These are phyloP conservation scores for Upupa epops DNA, from an alignment of 2,113 vertebrate species.

Conservation along the genomic window DNA sequence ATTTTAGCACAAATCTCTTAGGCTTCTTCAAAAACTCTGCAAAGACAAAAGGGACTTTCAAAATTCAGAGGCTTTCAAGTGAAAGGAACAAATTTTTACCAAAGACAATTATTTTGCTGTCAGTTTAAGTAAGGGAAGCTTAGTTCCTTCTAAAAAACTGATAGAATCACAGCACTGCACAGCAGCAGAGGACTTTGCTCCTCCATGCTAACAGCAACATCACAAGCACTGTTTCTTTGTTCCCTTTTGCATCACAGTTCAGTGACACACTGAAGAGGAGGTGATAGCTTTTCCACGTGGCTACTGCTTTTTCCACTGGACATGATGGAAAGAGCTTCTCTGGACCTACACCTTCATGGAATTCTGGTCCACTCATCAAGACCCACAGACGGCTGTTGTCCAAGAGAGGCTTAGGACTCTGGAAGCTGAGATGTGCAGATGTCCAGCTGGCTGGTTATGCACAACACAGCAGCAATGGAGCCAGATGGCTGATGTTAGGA, in stretches of 20 bases:
- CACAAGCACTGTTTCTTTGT: neutral
- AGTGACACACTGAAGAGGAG: neutral
- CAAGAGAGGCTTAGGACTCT: neutral
- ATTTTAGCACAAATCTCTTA: neutral
- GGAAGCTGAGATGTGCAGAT: neutral
- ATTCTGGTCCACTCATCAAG: neutral
- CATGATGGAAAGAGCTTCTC: neutral
- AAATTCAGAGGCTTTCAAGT: slow-evolving; percentile 19
- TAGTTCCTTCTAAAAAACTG: neutral
- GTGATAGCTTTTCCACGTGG: neutral
- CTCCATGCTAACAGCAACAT: neutral
- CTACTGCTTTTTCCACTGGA: neutral
- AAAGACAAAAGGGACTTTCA: neutral
- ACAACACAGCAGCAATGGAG: neutral
- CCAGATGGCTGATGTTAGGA: slow-evolving; percentile 14
- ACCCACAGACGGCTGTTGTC: neutral
- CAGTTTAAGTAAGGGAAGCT: neutral
- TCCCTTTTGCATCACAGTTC: neutral
- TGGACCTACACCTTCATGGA: neutral
- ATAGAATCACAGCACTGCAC: neutral
- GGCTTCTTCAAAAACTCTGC: neutral
- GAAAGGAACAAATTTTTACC: neutral
- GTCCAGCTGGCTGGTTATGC: neutral
- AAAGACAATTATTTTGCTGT: slow-evolving; percentile 24
- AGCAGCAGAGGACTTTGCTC: neutral